A percentile compares a stretch with the other conserved stretches of the same genome.
Evolutionary conservation across 2,113 vertebrate species (phyloP).

Genomic region (Phylloscopus trochilus): DNA sequence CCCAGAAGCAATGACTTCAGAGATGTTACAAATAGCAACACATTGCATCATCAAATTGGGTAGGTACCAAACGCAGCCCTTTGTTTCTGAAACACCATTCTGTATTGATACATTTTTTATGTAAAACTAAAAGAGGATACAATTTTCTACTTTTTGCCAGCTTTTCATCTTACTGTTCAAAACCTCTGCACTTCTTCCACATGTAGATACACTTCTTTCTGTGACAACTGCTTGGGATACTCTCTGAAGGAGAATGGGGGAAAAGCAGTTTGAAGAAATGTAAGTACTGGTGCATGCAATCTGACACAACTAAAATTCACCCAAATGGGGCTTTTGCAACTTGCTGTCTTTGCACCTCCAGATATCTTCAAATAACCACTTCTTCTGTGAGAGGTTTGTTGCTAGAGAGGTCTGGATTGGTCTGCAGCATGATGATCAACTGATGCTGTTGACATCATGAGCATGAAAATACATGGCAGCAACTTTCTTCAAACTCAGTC

Average conservation of each 20-base stretch:
- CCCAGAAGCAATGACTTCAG: background rate
- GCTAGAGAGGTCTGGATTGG: background rate
- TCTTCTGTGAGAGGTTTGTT: background rate
- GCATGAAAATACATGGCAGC: background rate
- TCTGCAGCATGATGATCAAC: background rate
- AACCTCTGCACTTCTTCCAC: background rate
- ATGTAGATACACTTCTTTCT: background rate
- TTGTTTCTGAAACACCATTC: background rate
- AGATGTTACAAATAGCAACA: background rate
- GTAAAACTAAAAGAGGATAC: background rate
- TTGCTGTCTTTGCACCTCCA: background rate
- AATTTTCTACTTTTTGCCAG: background rate
- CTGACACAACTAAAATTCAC: background rate
- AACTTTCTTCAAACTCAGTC: background rate
- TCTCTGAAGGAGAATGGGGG: background rate
- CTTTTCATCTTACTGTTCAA: background rate
- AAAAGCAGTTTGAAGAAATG: fast-evolving
- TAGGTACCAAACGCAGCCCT: background rate
- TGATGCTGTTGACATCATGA: background rate
- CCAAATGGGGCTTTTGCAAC: background rate
- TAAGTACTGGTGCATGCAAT: background rate
- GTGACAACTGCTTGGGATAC: background rate
- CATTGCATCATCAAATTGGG: background rate
- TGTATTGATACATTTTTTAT: background rate
- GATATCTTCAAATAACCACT: background rate